Conservation (phyloP, 2,113 vertebrate species). For the Pitta sordida region DNA sequence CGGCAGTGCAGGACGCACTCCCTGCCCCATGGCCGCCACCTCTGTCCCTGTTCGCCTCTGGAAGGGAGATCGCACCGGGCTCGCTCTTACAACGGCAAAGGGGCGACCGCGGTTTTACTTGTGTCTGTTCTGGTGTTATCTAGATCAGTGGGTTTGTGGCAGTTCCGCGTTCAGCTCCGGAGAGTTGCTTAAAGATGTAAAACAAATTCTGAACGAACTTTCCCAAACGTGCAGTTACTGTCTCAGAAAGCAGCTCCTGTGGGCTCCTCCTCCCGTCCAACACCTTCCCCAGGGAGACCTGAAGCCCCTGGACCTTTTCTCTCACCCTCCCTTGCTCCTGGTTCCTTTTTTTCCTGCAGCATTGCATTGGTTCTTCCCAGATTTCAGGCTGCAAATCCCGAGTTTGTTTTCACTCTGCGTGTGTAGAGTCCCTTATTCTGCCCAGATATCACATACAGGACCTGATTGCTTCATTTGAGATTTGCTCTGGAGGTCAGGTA, state of each 20-base stretch:
- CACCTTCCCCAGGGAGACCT: rapidly evolving
- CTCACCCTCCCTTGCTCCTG: rapidly evolving
- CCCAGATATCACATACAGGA: neutral
- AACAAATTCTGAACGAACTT: neutral
- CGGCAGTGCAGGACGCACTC: rapidly evolving
- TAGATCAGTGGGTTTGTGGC: neutral
- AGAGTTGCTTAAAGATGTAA: neutral
- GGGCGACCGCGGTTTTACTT: rapidly evolving
- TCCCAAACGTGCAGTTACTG: neutral
- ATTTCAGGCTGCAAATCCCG: neutral
- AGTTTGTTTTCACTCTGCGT: neutral
- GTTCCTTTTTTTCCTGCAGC: neutral
- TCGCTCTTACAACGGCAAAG: rapidly evolving
- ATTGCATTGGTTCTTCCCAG: neutral
- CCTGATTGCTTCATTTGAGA: neutral
- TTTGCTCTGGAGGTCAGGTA: neutral
- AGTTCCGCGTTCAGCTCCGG: neutral
- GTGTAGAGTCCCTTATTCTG: neutral
- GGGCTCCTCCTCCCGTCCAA: neutral
- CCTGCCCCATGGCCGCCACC: rapidly evolving
- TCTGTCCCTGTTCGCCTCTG: rapidly evolving
- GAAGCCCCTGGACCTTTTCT: neutral
- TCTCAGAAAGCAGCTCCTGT: neutral
- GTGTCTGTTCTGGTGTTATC: neutral
- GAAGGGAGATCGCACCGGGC: neutral